phyloP scores from a whole-genome alignment of 2,888 invertebrate genomes.

The Drosophila demipolita region DNA sequence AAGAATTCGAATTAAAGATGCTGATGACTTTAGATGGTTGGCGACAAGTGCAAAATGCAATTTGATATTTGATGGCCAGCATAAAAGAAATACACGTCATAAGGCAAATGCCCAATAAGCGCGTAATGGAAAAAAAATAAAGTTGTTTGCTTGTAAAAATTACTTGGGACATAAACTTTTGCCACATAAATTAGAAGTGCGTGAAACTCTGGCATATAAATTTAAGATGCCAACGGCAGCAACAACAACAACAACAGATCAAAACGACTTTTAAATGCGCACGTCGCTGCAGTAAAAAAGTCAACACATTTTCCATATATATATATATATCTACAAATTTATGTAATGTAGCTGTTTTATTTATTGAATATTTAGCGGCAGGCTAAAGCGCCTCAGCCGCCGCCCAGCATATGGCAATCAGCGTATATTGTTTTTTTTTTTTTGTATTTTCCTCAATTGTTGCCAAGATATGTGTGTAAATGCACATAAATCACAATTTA shows the following conservation, averaged over 20 bases:
- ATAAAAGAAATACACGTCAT: slow-evolving; percentile 57
- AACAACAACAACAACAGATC: slow-evolving; percentile 57
- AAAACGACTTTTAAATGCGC: slow-evolving; percentile 74
- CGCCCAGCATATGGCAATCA: slow-evolving; percentile 38
- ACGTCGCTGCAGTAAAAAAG: slow-evolving; percentile 76
- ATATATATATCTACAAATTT: slow-evolving; percentile 48
- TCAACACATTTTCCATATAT: slow-evolving; percentile 66
- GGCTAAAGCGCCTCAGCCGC: slow-evolving; percentile 18
- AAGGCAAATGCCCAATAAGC: slow-evolving; percentile 51
- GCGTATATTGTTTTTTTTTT: slow-evolving; percentile 16
- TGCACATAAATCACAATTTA: slow-evolving; percentile 33
- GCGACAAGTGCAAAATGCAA: slow-evolving; percentile 59
- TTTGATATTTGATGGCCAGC: slow-evolving; percentile 50
- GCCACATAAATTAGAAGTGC: slow-evolving; percentile 78
- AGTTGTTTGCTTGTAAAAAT: slow-evolving; percentile 65
- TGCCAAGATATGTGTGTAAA: slow-evolving; percentile 28
- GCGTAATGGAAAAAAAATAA: slow-evolving; percentile 66
- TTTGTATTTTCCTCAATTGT: slow-evolving; percentile 4
- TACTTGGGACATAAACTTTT: slow-evolving; percentile 74
- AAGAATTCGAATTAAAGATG: not conserved
- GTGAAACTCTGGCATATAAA: slow-evolving; percentile 74
- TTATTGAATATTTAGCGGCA: slow-evolving; percentile 74
- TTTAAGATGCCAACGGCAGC: slow-evolving; percentile 66
- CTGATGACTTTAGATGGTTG: slow-evolving; percentile 27
- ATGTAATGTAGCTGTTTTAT: slow-evolving; percentile 72